These are phyloP conservation scores for Drosophila kepulauana DNA, from an alignment of 1,140 invertebrate species.

Conservation along the genomic window DNA sequence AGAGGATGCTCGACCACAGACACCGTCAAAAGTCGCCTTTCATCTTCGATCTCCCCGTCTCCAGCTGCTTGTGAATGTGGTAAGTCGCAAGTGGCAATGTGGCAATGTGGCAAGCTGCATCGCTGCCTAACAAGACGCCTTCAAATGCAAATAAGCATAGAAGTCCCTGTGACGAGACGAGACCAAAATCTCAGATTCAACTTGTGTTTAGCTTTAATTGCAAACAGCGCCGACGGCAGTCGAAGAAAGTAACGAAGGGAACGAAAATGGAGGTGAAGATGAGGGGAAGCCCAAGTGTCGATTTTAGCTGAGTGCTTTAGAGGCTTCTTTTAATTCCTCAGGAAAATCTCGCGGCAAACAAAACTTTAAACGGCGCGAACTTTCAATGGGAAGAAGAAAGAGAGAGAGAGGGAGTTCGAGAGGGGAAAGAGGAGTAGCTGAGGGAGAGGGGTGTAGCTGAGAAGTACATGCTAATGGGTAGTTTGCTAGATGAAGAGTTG, in stretches of 20 bases:
- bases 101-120: constrained; percentile 2
- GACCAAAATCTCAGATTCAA: constrained; percentile 33
- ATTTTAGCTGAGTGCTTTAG: constrained; percentile 51
- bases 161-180: constrained; percentile 1
- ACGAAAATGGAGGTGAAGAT: neutral
- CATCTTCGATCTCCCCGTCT: neutral
- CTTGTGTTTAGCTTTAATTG: constrained; percentile 69
- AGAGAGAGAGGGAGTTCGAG: neutral
- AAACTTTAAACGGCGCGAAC: constrained; percentile 43
- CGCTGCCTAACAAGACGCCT: constrained; percentile 38
- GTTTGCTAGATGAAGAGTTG: constrained; percentile 27
- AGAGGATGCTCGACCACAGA: constrained; percentile 12
- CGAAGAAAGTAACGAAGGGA: neutral
- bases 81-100: too few species aligned
- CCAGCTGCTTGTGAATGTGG: neutral
- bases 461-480: constrained; percentile 33
- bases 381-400: constrained; percentile 14
- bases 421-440: neutral
- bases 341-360: constrained; percentile 37
- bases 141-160: constrained; percentile 43
- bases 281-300: constrained; percentile 32
- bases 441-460: neutral
- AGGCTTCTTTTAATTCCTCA: constrained; percentile 53
- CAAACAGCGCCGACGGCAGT: constrained; percentile 29
- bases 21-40: constrained; percentile 8